Conservation (phyloP, 30 jellyfish, hydroid and myxozoan species). For the Aurelia aurita complex sp. Pacific region DNA sequence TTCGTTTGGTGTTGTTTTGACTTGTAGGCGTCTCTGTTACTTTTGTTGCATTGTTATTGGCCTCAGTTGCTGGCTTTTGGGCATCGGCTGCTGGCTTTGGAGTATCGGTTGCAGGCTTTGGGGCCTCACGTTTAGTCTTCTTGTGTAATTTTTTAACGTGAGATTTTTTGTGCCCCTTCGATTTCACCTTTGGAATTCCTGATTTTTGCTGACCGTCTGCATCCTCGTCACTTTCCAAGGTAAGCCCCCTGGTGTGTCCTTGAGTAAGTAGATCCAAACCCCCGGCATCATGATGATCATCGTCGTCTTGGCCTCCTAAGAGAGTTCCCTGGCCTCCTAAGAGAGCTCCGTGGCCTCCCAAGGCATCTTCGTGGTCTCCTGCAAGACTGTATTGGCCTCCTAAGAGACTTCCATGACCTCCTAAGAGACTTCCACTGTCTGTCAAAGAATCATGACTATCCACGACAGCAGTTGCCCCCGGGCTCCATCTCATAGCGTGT, state of each 20-base stretch:
- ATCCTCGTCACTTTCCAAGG: constrained; percentile 28
- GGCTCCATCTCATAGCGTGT: constrained; percentile 57
- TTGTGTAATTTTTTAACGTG: background rate
- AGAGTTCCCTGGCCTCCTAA: background rate
- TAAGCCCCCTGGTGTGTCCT: constrained; percentile 29
- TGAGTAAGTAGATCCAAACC: constrained; percentile 50
- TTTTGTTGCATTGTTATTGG: background rate
- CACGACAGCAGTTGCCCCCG: constrained; percentile 25
- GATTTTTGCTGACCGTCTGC: constrained; percentile 59
- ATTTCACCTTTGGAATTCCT: constrained; percentile 43
- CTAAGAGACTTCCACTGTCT: constrained; percentile 1
- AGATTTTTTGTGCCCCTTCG: constrained; percentile 20
- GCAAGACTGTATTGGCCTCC: background rate
- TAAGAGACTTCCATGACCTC: background rate
- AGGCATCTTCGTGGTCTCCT: background rate
- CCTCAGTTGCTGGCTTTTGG: background rate
- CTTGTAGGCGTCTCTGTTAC: background rate
- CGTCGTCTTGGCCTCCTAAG: constrained; percentile 16
- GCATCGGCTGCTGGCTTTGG: background rate
- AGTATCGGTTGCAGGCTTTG: constrained; percentile 4
- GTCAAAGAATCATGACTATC: constrained; percentile 41
- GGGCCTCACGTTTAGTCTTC: constrained; percentile 69
- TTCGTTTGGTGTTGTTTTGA: constrained; percentile 56
- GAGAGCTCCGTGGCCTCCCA: background rate
- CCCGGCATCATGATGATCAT: constrained; percentile 27